Base-by-base conservation (phyloP, 2,888 invertebrate species). In the Rhingia campestris region DNA sequence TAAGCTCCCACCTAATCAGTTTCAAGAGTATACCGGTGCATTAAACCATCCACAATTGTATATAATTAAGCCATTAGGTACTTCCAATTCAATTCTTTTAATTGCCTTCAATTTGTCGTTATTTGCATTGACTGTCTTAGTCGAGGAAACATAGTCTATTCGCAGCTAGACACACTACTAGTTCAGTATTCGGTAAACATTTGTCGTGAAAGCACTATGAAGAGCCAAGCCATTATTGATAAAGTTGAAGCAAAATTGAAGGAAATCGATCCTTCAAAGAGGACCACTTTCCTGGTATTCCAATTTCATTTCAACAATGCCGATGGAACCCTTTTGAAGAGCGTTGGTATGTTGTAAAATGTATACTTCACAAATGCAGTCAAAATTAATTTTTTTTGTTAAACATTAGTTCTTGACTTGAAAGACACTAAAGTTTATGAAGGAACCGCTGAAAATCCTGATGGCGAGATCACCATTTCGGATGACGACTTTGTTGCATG, bases 401-500 rank as follows among this genome's bases (percentile, higher is more conserved):
- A 86, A 86, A 80, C 77, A 81, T 70, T 82, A 91, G 91, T 91
- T 80, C 89, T 91, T 81, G 91, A 91, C 89, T 90, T 91, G 86
- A 91, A 91, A 89, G 90, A 90, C 45, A 73, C 90, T 81, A 90
- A 91, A 72, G 89, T 91, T 63, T 91, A 89, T 72, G 91, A 91
- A 58, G 91, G 91, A 32, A 88, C 87, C 39, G 87, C 87, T 1
- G 35, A 82, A 0, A 73, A 69, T 54, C 87, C 89, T 0, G 91
- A 90, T 80, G 90, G 87, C 3, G 89, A 88, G 61, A 87, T 91
- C 4, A 91, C 89, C 7, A 87, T 91, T 51, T 86, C 87, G 4
- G 91, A 91, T 86, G 91, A 91, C 39, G 89, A 91, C 58, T 91
- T 91, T 70, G 90, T 88, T 86, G 66, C 88, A 86, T 88, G 91